Base-by-base conservation (phyloP, 1,140 invertebrate species). In the Magallana gigas region DNA sequence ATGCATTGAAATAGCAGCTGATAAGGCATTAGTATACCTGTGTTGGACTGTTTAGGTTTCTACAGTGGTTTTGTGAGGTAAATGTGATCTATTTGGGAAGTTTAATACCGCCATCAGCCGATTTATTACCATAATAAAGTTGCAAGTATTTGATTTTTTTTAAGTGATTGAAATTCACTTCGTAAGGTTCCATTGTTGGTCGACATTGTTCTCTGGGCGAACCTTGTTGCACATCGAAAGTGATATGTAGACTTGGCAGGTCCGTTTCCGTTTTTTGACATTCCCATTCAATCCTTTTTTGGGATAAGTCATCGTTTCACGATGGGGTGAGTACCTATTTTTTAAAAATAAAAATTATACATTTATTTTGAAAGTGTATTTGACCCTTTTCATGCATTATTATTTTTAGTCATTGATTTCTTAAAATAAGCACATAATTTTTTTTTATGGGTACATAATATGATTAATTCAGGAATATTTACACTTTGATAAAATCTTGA, bases 1-100 rank as follows among this genome's bases (percentile, higher is more conserved):
- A 29, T 76, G 68, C 68, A 76, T 76, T 76, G 18, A 76, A 76
- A 76, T 76, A n/a, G 23, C 68, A 76, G 36, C 68, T 76, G 68
- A 76, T 76, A 76, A 76, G 68, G 36, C 68, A 29, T 29, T 29
- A 76, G 36, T 76, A 76, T 76, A 76, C 68, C 68, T 76, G 23
- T 76, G 23, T 5, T 48, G 36, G 5, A 48, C 36, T 0, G 36
- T 36, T 48, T 11, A 11, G 14, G 2, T 36, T 29, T 76, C 11
- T 76, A 18, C 23, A 23, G 68, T 11, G 23, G 18, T 29, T 12
- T 76, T 36, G 23, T 12, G 18, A 9, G 68, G 23, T 76, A 76
- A 12, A 18, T 23, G 23, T 76, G 68, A 23, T 0, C 23, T 23
- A 23, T 23, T 23, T 23, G 23, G 23, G 23, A 23, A 23, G 23